phyloP scores from a whole-genome alignment of 2,888 invertebrate genomes.

The Pterostichus niger region DNA sequence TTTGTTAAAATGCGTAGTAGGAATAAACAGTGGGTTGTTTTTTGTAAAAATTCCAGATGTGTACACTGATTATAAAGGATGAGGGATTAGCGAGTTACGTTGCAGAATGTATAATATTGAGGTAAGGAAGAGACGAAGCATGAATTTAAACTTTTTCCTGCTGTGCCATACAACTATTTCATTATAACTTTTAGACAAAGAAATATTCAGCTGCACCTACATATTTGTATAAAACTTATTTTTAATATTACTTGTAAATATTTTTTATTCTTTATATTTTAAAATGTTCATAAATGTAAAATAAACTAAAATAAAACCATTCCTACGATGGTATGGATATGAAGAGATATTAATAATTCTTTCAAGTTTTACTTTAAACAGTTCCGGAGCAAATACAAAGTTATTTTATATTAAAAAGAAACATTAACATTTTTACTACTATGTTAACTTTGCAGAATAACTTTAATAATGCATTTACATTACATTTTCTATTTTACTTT shows the following conservation, averaged over 20 bases:
- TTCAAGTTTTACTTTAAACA: constrained; percentile 23
- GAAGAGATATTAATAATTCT: constrained; percentile 38
- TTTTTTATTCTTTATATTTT: constrained; percentile 25
- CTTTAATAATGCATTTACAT: too few species aligned
- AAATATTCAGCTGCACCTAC: constrained; percentile 38
- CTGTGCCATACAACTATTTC: constrained; percentile 36
- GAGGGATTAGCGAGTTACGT: neutral
- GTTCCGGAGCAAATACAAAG: neutral
- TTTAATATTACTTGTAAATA: constrained; percentile 39
- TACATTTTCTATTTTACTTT: too few species aligned
- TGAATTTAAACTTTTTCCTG: constrained; percentile 26
- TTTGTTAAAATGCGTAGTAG: neutral
- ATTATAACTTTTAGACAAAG: constrained; percentile 47
- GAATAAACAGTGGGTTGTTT: neutral
- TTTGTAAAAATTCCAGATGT: constrained; percentile 4
- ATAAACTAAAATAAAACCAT: constrained; percentile 13
- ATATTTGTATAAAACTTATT: constrained; percentile 21
- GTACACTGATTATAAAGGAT: constrained; percentile 4
- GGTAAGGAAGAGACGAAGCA: constrained; percentile 32
- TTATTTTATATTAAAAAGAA: neutral
- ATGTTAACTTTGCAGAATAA: too few species aligned
- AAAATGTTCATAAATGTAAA: constrained; percentile 28
- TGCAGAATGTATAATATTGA: constrained; percentile 26
- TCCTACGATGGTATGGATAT: neutral
- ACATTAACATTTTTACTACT: too few species aligned